Conservation (phyloP, 2,888 invertebrate species). For the Hemistola chrysoprasaria region DNA sequence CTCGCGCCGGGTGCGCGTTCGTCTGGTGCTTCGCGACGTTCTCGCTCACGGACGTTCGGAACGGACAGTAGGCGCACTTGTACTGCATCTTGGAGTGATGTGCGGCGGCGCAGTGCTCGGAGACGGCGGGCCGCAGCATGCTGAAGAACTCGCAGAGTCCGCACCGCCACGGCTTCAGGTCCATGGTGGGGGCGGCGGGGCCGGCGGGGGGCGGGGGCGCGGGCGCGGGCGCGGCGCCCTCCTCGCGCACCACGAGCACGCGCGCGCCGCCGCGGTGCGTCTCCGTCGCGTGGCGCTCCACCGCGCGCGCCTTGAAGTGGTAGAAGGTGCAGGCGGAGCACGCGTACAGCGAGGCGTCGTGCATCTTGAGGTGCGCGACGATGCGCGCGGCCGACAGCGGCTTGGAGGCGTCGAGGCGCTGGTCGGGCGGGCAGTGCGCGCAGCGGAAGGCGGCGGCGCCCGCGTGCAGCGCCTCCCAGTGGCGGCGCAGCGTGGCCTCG, state of each 20-base stretch:
- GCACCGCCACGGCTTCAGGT: conserved; percentile 86
- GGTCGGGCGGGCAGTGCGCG: conserved; percentile 86
- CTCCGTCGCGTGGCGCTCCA: conserved; percentile 78
- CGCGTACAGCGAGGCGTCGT: conserved; percentile 87
- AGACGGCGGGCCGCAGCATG: conserved; percentile 82
- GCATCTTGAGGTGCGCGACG: conserved; percentile 88
- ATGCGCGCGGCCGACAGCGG: conserved; percentile 83
- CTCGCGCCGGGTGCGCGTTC: conserved; percentile 77
- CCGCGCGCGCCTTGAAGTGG: conserved; percentile 82
- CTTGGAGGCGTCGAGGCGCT: conserved; percentile 67
- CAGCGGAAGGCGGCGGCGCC: conserved; percentile 84
- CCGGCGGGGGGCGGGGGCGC: conserved; percentile 31
- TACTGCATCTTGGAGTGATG: conserved; percentile 87
- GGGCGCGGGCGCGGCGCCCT: conserved; percentile 40
- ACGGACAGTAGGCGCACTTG: conserved; percentile 87
- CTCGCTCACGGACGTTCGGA: conserved; percentile 73
- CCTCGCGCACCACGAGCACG: conserved; percentile 60
- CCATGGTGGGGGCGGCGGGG: conserved; percentile 59
- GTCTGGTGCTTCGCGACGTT: conserved; percentile 83
- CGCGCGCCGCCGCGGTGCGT: conserved; percentile 78
- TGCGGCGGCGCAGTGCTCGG: conserved; percentile 78
- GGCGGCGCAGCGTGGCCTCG: conserved; percentile 86
- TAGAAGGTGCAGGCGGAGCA: conserved; percentile 87
- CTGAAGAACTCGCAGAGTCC: conserved; percentile 85
- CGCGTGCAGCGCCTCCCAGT: conserved; percentile 87